Evolutionary conservation across 2,888 invertebrate genomes (phyloP).

Genomic region (Monochamus alternatus): DNA sequence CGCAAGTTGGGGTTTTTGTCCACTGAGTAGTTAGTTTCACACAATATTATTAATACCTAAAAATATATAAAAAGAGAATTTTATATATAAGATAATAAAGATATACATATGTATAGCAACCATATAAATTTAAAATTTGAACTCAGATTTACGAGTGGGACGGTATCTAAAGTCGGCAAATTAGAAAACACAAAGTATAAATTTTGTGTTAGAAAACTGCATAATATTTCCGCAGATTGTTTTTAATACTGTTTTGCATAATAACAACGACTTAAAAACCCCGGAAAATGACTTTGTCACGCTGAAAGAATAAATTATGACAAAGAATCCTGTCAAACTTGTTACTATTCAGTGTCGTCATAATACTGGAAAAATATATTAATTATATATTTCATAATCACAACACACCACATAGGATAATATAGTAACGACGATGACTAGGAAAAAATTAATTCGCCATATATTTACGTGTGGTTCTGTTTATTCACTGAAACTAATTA

Average conservation of each 20-base stretch:
- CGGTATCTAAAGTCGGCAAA: too few species aligned
- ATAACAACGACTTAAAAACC: neutral
- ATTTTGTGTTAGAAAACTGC: neutral
- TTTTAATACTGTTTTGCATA: neutral
- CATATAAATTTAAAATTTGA: too few species aligned
- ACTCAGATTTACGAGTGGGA: too few species aligned
- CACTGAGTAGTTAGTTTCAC: too few species aligned
- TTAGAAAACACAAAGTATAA: too few species aligned
- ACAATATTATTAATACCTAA: too few species aligned
- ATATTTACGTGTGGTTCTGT: too few species aligned
- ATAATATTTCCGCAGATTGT: neutral
- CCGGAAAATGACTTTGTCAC: neutral
- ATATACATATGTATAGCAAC: too few species aligned
- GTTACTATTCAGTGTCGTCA: neutral
- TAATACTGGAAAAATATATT: neutral
- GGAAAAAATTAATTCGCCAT: neutral
- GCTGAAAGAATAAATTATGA: neutral
- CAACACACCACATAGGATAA: neutral
- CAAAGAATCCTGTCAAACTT: slow-evolving; percentile 5
- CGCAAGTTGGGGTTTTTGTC: too few species aligned
- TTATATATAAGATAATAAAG: too few species aligned
- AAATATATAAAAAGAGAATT: too few species aligned
- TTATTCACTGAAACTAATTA: too few species aligned
- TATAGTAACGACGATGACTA: neutral
- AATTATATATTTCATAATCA: neutral